Conservation (phyloP, 35 echinoderm and acorn worm species). For the Nesometra sesokonis region DNA sequence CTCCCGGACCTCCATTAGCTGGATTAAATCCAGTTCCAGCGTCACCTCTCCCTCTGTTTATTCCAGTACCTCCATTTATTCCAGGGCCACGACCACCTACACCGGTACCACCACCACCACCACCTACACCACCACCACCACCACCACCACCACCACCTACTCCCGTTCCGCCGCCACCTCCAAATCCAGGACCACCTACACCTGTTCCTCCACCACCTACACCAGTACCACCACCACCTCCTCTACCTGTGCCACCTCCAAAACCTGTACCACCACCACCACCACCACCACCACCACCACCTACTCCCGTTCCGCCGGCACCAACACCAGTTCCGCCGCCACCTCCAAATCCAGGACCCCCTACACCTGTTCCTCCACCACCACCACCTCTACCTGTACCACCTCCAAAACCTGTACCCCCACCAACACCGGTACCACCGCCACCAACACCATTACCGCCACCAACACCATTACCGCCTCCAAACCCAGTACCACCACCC, state of each 20-base stretch:
- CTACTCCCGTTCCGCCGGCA: too few species aligned
- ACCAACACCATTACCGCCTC: background rate
- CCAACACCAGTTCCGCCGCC: too few species aligned
- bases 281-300: background rate
- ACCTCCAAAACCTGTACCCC: background rate
- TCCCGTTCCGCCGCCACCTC: too few species aligned
- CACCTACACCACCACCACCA: too few species aligned
- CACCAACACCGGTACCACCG: background rate
- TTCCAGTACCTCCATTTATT: background rate
- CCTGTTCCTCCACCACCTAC: background rate
- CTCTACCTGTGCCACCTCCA: background rate
- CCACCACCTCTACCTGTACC: background rate
- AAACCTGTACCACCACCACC: background rate
- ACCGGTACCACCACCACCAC: background rate
- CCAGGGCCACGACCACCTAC: background rate
- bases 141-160: too few species aligned
- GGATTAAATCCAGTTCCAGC: background rate
- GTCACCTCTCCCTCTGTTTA: background rate
- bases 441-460: background rate
- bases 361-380: background rate
- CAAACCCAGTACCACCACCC: background rate
- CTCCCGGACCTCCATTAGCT: background rate
- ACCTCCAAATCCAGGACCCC: too few species aligned
- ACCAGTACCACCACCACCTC: background rate
- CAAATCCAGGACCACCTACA: background rate